Evolutionary conservation across 2,797 vertebrate species (phyloP).

Genomic region (Silurus lanzhouensis): DNA sequence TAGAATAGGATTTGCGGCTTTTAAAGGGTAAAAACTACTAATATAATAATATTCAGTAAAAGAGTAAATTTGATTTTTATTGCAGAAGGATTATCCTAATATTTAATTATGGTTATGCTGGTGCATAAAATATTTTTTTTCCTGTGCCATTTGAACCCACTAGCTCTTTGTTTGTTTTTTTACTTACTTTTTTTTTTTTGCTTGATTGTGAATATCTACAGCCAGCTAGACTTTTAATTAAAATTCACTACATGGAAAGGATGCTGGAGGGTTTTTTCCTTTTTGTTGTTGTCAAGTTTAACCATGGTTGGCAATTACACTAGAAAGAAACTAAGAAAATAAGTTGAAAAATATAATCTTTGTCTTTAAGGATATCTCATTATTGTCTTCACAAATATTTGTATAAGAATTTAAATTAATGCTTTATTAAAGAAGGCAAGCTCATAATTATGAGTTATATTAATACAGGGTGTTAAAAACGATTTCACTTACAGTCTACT

Average conservation of each 20-base stretch:
- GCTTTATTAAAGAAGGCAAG: not conserved
- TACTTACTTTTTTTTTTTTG: not conserved
- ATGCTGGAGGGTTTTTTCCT: not conserved
- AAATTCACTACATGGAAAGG: not conserved
- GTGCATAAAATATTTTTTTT: not conserved
- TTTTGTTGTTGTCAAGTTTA: not conserved
- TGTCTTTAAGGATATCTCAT: not conserved
- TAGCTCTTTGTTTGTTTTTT: too few relatives aligned
- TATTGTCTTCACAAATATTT: not conserved
- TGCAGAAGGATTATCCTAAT: not conserved
- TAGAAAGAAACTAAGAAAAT: not conserved
- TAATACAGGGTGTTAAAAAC: not conserved
- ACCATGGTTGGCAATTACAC: not conserved
- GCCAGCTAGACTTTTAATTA: constrained; percentile 1
- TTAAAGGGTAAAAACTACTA: too few relatives aligned
- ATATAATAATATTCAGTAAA: constrained; percentile 9
- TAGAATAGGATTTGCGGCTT: constrained; percentile 5
- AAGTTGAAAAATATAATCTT: not conserved
- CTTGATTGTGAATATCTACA: not conserved
- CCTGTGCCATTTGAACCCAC: not conserved
- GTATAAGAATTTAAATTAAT: not conserved
- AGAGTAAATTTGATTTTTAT: constrained; percentile 5
- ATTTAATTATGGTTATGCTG: constrained; percentile 10
- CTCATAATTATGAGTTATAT: not conserved
- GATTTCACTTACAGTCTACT: not conserved